phyloP scores from a whole-genome alignment of 2,113 vertebrate genomes.

The cattle (Bos taurus) region ARS-UCD2.0 NC_037337.1:86627501-86628000 shows the following conservation, averaged over 20 bases:
- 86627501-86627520: conserved; percentile 57
- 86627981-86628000: background rate
- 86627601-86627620: background rate
- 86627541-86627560: conserved; percentile 48
- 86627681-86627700: background rate
- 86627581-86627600: background rate
- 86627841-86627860: background rate
- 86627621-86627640: background rate
- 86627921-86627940: background rate
- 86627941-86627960: background rate
- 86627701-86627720: background rate
- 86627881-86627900: background rate
- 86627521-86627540: conserved; percentile 51
- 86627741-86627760: background rate
- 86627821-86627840: background rate
- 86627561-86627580: background rate
- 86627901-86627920: background rate
- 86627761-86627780: background rate
- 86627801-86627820: background rate
- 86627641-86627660: background rate
- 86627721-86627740: background rate
- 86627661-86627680: background rate
- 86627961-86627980: background rate
- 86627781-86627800: background rate
- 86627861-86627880: background rate